A percentile compares a stretch with the other conserved stretches of the same genome.
These are phyloP conservation scores for Tenualosa ilisha DNA, from an alignment of 2,797 vertebrate species.

Conservation along the genomic window DNA sequence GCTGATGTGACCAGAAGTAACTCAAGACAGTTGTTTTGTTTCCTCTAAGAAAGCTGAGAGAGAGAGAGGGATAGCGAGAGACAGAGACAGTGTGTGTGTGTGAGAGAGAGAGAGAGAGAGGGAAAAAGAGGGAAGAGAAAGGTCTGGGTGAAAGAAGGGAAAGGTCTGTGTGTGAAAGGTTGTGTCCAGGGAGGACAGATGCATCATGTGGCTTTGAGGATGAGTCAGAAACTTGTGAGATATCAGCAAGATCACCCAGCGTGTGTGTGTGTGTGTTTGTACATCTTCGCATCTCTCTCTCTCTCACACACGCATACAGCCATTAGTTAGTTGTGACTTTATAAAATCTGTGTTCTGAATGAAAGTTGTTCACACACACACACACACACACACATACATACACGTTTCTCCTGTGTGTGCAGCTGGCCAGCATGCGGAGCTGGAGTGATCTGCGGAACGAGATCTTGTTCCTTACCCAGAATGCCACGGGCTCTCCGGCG, in stretches of 20 bases:
- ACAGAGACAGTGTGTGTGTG: background rate
- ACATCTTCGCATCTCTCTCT: too few species aligned
- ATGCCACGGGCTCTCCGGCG: slow-evolving; percentile 82
- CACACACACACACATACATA: background rate
- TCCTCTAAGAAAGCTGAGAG: background rate
- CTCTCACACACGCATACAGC: too few species aligned
- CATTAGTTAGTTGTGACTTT: too few species aligned
- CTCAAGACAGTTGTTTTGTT: background rate
- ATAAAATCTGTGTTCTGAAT: too few species aligned
- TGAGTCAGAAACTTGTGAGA: slow-evolving; percentile 5
- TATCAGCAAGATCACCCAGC: too few species aligned
- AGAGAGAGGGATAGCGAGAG: background rate
- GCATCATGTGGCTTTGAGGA: background rate
- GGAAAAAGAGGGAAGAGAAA: background rate
- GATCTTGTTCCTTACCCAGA: slow-evolving; percentile 85
- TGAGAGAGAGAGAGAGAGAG: slow-evolving; percentile 21
- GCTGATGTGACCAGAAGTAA: background rate
- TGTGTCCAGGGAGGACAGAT: background rate
- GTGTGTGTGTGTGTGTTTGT: background rate
- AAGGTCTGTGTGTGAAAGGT: slow-evolving; percentile 11
- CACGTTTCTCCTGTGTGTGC: background rate
- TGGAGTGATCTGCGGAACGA: slow-evolving; percentile 93
- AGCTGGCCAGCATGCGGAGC: slow-evolving; percentile 89
- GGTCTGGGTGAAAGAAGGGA: too few species aligned
- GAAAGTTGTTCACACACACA: background rate